These are phyloP conservation scores for Latrodectus geometricus DNA, from an alignment of 1,140 invertebrate species.

Conservation along the genomic window DNA sequence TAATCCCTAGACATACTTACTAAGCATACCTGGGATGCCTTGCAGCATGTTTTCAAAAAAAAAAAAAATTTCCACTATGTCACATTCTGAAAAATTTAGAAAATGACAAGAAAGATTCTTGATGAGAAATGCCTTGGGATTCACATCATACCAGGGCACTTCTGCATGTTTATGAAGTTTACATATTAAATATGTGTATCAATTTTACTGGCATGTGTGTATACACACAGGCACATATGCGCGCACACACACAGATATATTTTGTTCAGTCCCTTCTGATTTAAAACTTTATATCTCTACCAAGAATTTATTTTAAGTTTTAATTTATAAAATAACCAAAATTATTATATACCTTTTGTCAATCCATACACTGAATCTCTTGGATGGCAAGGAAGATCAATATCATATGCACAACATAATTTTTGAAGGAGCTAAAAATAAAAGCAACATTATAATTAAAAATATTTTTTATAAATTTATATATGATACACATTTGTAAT, in stretches of 20 bases:
- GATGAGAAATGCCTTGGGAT: too few relatives aligned
- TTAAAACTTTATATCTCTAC: neutral
- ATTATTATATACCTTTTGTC: constrained; percentile 44
- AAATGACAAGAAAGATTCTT: too few relatives aligned
- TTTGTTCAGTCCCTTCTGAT: neutral
- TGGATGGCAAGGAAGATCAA: constrained; percentile 80
- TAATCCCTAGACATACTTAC: too few relatives aligned
- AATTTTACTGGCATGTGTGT: neutral
- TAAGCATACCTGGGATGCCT: too few relatives aligned
- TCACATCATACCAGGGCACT: too few relatives aligned
- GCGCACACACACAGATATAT: neutral
- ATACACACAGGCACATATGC: too few relatives aligned
- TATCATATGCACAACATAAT: constrained; percentile 82
- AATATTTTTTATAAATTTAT: neutral
- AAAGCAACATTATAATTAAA: neutral
- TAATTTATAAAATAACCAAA: neutral
- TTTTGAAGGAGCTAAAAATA: constrained; percentile 79
- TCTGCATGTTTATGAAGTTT: too few relatives aligned
- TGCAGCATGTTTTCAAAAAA: too few relatives aligned
- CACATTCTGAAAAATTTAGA: too few relatives aligned
- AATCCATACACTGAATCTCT: constrained; percentile 58
- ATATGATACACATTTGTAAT: too few relatives aligned
- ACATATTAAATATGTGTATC: too few relatives aligned
- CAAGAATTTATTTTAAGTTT: neutral
- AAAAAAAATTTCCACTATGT: too few relatives aligned